Percentiles rank a stretch among this genome's conserved stretches.
These are phyloP conservation scores for Hylia prasina DNA, from an alignment of 2,113 vertebrate species.

Conservation along the genomic window DNA sequence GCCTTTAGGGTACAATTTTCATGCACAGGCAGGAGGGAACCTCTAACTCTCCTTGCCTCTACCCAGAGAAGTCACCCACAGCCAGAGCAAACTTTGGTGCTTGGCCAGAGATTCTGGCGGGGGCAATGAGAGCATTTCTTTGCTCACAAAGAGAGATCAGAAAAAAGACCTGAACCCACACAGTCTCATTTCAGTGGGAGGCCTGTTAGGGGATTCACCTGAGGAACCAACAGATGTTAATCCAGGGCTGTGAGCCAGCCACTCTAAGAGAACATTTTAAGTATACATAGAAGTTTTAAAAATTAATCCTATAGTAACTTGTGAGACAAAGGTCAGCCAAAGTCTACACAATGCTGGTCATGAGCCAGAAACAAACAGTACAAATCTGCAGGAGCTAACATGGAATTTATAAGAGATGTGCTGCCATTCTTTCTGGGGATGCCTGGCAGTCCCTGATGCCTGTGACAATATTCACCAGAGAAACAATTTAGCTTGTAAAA, in stretches of 20 bases:
- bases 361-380: background rate
- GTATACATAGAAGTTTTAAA: constrained; percentile 18
- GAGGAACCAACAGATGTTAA: background rate
- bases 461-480: background rate
- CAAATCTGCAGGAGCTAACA: background rate
- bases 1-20: background rate
- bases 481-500: background rate
- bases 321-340: background rate
- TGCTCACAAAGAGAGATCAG: background rate
- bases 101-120: background rate
- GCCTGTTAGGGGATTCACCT: background rate
- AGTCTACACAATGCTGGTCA: background rate
- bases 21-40: background rate
- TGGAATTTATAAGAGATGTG: background rate
- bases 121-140: background rate
- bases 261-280: background rate
- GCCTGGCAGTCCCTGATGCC: background rate
- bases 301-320: constrained; percentile 7
- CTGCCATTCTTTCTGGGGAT: background rate
- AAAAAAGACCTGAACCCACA: background rate
- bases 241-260: background rate
- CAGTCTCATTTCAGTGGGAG: background rate
- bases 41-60: background rate
- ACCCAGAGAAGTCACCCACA: background rate
- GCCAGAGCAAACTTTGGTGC: background rate